Base-by-base conservation (phyloP, 2,113 vertebrate species). In the Plecotus auritus region DNA sequence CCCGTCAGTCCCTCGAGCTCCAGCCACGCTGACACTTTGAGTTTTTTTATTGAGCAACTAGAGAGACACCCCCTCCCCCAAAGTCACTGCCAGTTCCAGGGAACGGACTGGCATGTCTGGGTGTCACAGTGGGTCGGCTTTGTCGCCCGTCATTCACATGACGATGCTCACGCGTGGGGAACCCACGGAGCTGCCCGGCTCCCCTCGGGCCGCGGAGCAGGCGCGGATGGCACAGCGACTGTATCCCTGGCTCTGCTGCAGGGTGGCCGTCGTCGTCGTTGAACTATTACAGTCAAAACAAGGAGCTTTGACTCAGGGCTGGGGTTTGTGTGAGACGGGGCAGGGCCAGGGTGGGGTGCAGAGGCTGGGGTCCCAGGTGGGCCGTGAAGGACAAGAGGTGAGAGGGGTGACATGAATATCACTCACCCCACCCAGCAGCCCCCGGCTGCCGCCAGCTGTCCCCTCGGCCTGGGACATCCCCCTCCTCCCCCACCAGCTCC, bases 341-440 rank as follows among this genome's bases (percentile, higher is more conserved):
- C 35, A 30, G 56, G 10, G 49, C 64, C 7, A 70, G 73, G 40
- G 10, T 5, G 12, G 17, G 37, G 6, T 9, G 28, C 3, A 4
- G 54, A 45, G 7, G n/a, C 35, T 6, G 12, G 37, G 84, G 16
- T 23, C 45, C 49, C 10, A 2, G 40, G 32, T 5, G n/a, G 70
- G 45, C 35, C 0, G 0, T 7, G 64, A 35, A 72, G 42, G 49
- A 45, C 66, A n/a, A 9, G 45, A 14, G 47, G n/a, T 30, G 13
- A 59, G 69, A 85, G 40, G 69, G 7, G 28, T 45, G 64, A 70
- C 22, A 13, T 6, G 26, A 32, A 22, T 8, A 9, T 9, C 0
- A 0, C 32, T 16, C 4, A 12, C 32, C 2, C 35, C 3, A 0
- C 20, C 56, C n/a, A 20, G 45, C 2, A 0, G n/a, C n/a, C 49